phyloP scores from a whole-genome alignment of 2,113 vertebrate genomes.

The Psettodes erumei region DNA sequence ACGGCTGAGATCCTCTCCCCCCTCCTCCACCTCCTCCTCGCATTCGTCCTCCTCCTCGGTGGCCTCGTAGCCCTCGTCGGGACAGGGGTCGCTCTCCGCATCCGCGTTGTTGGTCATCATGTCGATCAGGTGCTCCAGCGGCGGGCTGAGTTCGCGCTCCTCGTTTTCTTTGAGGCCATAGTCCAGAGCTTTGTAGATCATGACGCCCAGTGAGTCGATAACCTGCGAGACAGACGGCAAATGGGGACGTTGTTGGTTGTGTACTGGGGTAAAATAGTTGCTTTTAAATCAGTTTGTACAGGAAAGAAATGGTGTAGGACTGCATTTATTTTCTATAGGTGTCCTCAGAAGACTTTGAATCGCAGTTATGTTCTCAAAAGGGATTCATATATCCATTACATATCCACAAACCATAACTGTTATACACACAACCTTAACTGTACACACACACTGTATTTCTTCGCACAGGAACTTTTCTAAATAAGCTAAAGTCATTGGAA shows the following conservation, averaged over 20 bases:
- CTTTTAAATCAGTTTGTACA: neutral
- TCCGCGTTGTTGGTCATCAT: constrained; percentile 91
- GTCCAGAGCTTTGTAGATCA: constrained; percentile 99
- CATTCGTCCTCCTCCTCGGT: constrained; percentile 89
- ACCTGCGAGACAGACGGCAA: constrained; percentile 80
- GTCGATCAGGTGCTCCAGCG: constrained; percentile 94
- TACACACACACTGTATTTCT: too few species aligned
- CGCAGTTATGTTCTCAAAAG: neutral
- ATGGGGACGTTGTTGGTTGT: neutral
- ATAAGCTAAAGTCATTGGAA: neutral
- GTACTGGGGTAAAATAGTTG: neutral
- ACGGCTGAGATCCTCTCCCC: constrained; percentile 63
- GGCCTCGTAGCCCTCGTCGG: constrained; percentile 95
- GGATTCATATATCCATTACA: too few species aligned
- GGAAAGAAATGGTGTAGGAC: neutral
- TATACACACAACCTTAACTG: neutral
- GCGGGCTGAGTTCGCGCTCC: constrained; percentile 94
- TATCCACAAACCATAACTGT: too few species aligned
- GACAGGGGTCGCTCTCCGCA: constrained; percentile 83
- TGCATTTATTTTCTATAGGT: neutral
- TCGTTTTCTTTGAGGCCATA: constrained; percentile 96
- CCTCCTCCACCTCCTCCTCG: constrained; percentile 80
- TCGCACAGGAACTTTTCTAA: neutral
- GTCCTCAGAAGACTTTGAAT: too few species aligned
- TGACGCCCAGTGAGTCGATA: constrained; percentile 95